These are phyloP conservation scores for Astur gentilis DNA, from an alignment of 2,113 vertebrate genomes.

Conservation along the genomic window DNA sequence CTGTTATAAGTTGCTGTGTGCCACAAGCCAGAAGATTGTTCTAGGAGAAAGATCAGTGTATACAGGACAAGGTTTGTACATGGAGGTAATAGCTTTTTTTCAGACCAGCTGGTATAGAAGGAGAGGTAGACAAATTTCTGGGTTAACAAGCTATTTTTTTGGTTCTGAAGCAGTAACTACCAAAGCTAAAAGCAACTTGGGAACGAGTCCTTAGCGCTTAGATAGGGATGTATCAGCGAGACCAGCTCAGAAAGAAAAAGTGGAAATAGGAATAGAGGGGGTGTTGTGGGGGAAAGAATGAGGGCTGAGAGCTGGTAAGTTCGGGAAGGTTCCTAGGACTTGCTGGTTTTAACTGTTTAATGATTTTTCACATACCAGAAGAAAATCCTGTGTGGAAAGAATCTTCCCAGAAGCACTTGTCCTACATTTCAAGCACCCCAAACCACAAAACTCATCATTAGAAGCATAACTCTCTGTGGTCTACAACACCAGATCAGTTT, in stretches of 20 bases:
- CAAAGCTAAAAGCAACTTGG: neutral
- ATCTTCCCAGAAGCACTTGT: slow-evolving; percentile 41
- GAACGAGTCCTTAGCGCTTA: neutral
- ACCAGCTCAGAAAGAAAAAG: neutral
- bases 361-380: slow-evolving; percentile 1
- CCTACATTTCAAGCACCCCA: slow-evolving; percentile 41
- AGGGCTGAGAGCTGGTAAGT: neutral
- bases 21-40: neutral
- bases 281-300: neutral
- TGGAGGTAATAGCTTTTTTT: neutral
- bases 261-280: neutral
- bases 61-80: neutral
- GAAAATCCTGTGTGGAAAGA: slow-evolving; percentile 4
- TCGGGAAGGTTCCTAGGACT: neutral
- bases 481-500: neutral
- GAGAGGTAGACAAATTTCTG: neutral
- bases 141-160: neutral
- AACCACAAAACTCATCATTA: slow-evolving; percentile 47
- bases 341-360: neutral
- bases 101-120: neutral
- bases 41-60: neutral
- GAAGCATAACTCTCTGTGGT: neutral
- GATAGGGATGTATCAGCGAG: neutral
- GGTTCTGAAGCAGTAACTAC: neutral
- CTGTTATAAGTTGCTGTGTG: neutral